A percentile compares a stretch with the other conserved stretches of the same genome.
Evolutionary conservation across 1,140 invertebrate genomes (phyloP).

Genomic region (Tyrophagus putrescentiae): DNA sequence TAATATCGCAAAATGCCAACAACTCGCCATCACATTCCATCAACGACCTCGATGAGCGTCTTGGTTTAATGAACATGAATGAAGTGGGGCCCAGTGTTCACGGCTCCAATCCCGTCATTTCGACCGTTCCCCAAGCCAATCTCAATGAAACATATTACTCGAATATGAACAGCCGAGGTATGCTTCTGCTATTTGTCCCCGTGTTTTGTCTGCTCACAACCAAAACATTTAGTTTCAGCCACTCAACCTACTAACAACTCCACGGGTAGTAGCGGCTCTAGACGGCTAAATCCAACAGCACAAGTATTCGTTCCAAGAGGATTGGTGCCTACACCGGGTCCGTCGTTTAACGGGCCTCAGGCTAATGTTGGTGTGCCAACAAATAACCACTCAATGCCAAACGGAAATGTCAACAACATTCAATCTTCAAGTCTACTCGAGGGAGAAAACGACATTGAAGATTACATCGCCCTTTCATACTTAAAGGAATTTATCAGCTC

Average conservation of each 20-base stretch:
- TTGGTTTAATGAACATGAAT: neutral
- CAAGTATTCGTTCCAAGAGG: slow-evolving; percentile 8
- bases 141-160: too few relatives aligned
- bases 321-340: neutral
- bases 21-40: slow-evolving; percentile 12
- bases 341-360: neutral
- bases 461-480: slow-evolving; percentile 25
- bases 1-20: slow-evolving; percentile 2
- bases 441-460: slow-evolving; percentile 20
- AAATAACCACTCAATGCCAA: neutral
- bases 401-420: slow-evolving; percentile 4
- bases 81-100: too few relatives aligned
- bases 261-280: neutral
- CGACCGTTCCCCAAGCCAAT: too few relatives aligned
- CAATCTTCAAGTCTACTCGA: neutral
- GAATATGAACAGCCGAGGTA: too few relatives aligned
- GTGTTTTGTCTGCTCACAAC: neutral
- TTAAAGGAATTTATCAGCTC: slow-evolving; percentile 22
- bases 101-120: too few relatives aligned
- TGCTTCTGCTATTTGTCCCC: too few relatives aligned
- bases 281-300: slow-evolving; percentile 10
- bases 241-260: neutral
- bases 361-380: neutral
- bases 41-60: neutral
- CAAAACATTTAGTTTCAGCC: neutral